These are phyloP conservation scores for Stichodactyla helianthus DNA, from an alignment of 64 coral and sea anemone genomes.

Conservation along the genomic window DNA sequence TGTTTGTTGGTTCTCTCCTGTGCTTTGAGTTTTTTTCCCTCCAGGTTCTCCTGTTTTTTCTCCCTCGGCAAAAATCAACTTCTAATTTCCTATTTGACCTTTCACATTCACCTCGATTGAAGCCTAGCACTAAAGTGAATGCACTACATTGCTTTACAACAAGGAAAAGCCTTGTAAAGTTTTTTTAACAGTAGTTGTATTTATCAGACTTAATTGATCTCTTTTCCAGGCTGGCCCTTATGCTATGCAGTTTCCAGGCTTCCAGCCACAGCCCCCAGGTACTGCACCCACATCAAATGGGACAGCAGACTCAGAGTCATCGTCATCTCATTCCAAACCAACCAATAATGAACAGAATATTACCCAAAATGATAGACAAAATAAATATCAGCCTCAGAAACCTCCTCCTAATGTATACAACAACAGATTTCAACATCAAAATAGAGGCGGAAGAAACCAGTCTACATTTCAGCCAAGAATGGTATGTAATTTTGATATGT, in stretches of 20 bases:
- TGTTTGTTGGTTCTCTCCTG: no score
- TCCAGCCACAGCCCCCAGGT: not conserved
- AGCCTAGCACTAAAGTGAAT: no score
- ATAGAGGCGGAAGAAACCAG: not conserved
- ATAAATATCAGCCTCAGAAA: not conserved
- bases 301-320: not conserved
- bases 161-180: no score
- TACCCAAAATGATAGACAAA: not conserved
- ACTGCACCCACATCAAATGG: not conserved
- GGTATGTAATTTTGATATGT: not conserved
- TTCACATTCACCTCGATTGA: no score
- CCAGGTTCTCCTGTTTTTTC: no score
- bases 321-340: not conserved
- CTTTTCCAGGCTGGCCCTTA: not conserved
- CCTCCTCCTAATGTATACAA: not conserved
- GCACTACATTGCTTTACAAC: no score
- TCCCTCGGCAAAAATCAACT: no score
- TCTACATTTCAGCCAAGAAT: not conserved
- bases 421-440: not conserved
- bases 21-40: no score
- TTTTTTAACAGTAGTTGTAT: no score
- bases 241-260: not conserved
- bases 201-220: not conserved
- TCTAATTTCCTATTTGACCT: no score
- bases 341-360: not conserved